Evolutionary conservation across 2,888 invertebrate species (phyloP).

Genomic region (Philhelius pedissequus): DNA sequence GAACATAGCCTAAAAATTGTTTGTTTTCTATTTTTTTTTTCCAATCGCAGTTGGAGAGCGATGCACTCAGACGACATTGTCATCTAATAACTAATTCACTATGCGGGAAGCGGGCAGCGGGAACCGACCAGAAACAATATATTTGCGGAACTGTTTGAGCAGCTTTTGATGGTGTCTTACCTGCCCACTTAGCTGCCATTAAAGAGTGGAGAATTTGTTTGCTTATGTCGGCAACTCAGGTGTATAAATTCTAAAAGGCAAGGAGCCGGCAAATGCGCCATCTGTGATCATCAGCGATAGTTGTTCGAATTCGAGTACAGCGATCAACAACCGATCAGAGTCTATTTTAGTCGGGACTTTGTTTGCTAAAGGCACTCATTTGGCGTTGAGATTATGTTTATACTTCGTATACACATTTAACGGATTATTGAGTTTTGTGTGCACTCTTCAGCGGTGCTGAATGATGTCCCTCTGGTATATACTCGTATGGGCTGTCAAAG

Average conservation of each 20-base stretch:
- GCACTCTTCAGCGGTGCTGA: constrained; percentile 49
- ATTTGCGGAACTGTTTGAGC: constrained; percentile 56
- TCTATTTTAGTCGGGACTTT: constrained; percentile 45
- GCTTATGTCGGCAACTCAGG: constrained; percentile 57
- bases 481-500: constrained; percentile 44
- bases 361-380: constrained; percentile 58
- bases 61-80: constrained; percentile 32
- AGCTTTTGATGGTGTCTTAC: constrained; percentile 35
- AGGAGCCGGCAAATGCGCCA: constrained; percentile 61
- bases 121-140: too few species aligned
- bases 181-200: constrained; percentile 60
- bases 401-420: constrained; percentile 75
- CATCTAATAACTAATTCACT: constrained; percentile 32
- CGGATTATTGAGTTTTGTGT: constrained; percentile 76
- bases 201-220: constrained; percentile 60
- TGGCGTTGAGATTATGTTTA: constrained; percentile 58
- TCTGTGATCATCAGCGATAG: constrained; percentile 47
- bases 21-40: background rate
- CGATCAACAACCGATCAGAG: constrained; percentile 65
- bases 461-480: constrained; percentile 50
- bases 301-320: constrained; percentile 46
- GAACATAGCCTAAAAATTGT: constrained; percentile 37
- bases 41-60: background rate
- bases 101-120: background rate
- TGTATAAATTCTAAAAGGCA: constrained; percentile 40